A percentile compares a stretch with the other conserved stretches of the same genome.
phyloP scores from a whole-genome alignment of 1,140 invertebrate species.

The Orchesella cincta region DNA sequence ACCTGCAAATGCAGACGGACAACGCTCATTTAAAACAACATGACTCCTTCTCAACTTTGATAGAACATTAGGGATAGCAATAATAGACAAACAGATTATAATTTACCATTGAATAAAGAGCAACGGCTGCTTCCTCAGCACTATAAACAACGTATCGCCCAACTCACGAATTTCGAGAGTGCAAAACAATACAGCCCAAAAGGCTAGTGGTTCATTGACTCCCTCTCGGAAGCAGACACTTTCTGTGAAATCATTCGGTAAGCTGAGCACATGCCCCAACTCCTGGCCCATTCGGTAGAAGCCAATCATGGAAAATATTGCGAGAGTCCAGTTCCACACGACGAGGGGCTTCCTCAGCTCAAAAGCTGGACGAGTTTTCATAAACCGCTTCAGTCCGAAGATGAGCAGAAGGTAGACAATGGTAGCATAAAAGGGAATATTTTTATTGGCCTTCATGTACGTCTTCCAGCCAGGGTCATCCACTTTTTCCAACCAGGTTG shows the following conservation, averaged over 20 bases:
- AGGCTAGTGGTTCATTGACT: constrained; percentile 20
- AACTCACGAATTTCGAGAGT: constrained; percentile 3
- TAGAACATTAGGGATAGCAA: no score
- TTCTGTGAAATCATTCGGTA: constrained; percentile 8
- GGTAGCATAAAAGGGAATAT: constrained; percentile 12
- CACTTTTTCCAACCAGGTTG: constrained; percentile 12
- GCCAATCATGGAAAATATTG: constrained; percentile 4
- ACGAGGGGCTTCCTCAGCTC: neutral
- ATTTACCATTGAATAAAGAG: constrained; percentile 27
- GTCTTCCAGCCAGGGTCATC: constrained; percentile 22
- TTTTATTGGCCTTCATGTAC: constrained; percentile 6
- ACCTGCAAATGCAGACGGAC: no score
- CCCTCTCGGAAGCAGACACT: constrained; percentile 20
- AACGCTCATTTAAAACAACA: no score
- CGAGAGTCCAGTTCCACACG: neutral
- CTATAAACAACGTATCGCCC: constrained; percentile 25
- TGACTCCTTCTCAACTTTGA: no score
- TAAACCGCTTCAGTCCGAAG: neutral
- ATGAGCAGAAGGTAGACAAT: constrained; percentile 2
- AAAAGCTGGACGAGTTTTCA: neutral
- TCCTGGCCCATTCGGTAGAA: constrained; percentile 22
- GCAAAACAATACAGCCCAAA: constrained; percentile 11
- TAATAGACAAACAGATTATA: no score
- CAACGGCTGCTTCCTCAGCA: constrained; percentile 22
- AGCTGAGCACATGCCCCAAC: constrained; percentile 10